Conservation (phyloP, 2,797 vertebrate genomes). For the Tauraco hartlaubi region DNA sequence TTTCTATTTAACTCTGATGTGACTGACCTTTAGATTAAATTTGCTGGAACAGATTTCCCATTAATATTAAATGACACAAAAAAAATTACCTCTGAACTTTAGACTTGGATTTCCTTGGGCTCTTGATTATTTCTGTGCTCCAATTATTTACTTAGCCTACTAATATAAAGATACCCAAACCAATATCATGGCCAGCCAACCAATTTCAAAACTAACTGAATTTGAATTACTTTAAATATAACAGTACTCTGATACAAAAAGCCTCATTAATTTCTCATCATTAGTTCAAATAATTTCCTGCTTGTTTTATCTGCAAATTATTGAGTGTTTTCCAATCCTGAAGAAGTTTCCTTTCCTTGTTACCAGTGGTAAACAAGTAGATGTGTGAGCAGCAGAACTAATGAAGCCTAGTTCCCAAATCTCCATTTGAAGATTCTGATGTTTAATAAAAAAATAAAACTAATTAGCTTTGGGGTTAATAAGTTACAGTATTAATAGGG, state of each 20-base stretch:
- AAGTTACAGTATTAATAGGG: background rate
- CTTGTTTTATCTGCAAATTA: conserved; percentile 35
- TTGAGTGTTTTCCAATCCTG: background rate
- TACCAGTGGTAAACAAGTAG: background rate
- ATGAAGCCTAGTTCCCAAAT: background rate
- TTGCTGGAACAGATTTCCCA: conserved; percentile 39
- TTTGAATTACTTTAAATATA: conserved; percentile 27
- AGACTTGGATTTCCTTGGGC: background rate
- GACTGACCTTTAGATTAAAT: conserved; percentile 73
- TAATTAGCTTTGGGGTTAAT: conserved; percentile 2
- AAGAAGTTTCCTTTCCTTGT: background rate
- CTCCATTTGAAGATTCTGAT: background rate
- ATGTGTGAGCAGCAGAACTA: background rate
- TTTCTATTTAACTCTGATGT: conserved; percentile 49
- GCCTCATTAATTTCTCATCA: background rate
- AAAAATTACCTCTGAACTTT: conserved; percentile 23
- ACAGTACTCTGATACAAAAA: background rate
- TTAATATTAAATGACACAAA: conserved; percentile 71
- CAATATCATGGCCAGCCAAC: conserved; percentile 11
- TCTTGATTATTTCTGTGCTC: conserved; percentile 45
- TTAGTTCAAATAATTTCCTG: conserved; percentile 40
- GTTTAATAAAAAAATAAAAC: background rate
- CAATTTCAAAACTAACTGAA: conserved; percentile 29
- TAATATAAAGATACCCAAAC: conserved; percentile 1
- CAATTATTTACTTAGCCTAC: conserved; percentile 53